A percentile compares a stretch with the other conserved stretches of the same genome.
Conservation (phyloP, 2,797 vertebrate species). For the Labroides dimidiatus region DNA sequence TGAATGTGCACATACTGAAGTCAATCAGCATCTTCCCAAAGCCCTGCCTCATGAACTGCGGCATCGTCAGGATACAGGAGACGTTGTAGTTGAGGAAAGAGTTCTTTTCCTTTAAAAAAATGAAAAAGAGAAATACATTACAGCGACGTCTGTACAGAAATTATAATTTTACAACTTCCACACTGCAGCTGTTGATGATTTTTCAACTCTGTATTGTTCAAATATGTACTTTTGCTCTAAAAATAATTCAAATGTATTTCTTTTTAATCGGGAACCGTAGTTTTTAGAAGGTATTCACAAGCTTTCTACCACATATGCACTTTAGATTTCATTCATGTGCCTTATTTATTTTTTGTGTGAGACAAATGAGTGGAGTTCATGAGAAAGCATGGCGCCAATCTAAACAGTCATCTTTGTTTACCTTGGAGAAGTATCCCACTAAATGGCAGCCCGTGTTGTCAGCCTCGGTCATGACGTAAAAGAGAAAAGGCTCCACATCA, state of each 20-base stretch:
- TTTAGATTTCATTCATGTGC: no score
- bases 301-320: no score
- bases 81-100: conserved; percentile 99
- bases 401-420: conserved; percentile 49
- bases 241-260: no score
- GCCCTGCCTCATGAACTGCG: conserved; percentile 97
- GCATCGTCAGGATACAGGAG: conserved; percentile 98
- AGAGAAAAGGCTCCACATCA: conserved; percentile 97
- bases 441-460: conserved; percentile 99
- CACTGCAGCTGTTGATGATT: not conserved
- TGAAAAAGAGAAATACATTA: conserved; percentile 15
- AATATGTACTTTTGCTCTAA: no score
- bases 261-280: no score
- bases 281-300: no score
- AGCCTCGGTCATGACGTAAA: conserved; percentile 99
- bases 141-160: not conserved
- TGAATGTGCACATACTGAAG: conserved; percentile 89
- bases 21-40: conserved; percentile 99
- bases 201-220: not conserved
- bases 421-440: conserved; percentile 99
- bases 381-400: not conserved
- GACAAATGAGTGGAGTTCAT: no score
- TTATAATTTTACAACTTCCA: not conserved
- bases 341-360: no score
- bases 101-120: conserved; percentile 91